These are phyloP conservation scores for Rynchops niger DNA, from an alignment of 2,113 vertebrate genomes.

Conservation along the genomic window DNA sequence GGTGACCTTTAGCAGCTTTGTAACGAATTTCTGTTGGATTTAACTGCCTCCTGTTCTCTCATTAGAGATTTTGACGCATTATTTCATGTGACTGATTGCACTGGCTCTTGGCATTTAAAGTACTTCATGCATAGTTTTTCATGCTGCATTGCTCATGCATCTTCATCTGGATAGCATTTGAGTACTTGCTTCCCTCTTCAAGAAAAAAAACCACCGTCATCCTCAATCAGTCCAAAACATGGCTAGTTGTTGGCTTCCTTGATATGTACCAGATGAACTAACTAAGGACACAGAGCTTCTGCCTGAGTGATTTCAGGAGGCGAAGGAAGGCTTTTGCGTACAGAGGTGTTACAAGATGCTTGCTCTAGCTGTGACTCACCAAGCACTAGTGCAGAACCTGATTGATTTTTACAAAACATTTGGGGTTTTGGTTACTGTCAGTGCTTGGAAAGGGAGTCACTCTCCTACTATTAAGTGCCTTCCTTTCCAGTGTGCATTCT, in stretches of 20 bases:
- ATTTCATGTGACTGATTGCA: constrained; percentile 6
- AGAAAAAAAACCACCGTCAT: background rate
- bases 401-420: background rate
- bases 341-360: background rate
- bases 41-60: background rate
- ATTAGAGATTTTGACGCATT: background rate
- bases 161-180: background rate
- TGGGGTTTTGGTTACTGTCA: background rate
- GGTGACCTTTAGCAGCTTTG: constrained; percentile 6
- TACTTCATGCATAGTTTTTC: background rate
- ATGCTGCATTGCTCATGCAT: background rate
- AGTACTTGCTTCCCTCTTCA: background rate
- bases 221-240: background rate
- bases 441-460: background rate
- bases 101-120: background rate
- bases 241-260: background rate
- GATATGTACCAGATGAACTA: background rate
- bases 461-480: background rate
- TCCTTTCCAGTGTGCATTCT: background rate
- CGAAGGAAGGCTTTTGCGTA: background rate
- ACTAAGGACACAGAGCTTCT: background rate
- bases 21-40: background rate
- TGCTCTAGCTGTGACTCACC: background rate
- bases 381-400: background rate
- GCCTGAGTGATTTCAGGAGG: background rate